Evolutionary conservation across 2,888 invertebrate genomes (phyloP).

Genomic region (Acanthoscelides obtectus): DNA sequence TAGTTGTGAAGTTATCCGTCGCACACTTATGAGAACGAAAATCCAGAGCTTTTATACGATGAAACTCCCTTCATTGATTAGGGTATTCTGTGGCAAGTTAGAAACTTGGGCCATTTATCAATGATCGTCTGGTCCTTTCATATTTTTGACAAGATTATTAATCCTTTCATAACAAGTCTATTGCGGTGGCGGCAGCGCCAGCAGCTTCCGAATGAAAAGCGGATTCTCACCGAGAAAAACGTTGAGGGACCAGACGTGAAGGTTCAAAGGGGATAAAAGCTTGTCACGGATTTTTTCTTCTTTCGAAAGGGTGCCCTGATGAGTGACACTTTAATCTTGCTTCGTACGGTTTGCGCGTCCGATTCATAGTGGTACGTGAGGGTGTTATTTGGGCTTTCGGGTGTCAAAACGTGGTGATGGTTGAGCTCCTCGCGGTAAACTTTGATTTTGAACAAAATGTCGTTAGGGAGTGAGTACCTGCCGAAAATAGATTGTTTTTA

Average conservation of each 20-base stretch:
- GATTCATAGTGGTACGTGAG: neutral
- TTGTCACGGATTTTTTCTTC: neutral
- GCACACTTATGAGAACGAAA: no score
- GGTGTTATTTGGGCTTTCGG: no score
- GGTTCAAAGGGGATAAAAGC: neutral
- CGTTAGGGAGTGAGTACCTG: no score
- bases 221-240: neutral
- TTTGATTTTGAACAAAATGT: no score
- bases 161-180: neutral
- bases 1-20: no score
- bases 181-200: neutral
- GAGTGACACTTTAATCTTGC: neutral
- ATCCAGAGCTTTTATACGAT: neutral
- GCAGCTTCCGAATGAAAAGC: neutral
- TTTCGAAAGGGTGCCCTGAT: neutral
- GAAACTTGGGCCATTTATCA: neutral
- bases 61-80: neutral
- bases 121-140: neutral
- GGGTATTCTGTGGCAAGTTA: neutral
- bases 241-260: neutral
- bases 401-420: no score
- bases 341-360: neutral
- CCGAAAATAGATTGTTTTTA: no score
- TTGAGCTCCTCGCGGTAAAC: no score
- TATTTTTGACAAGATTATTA: neutral